Base-by-base conservation (phyloP, 2,113 vertebrate genomes). In the Elgaria multicarinata region DNA sequence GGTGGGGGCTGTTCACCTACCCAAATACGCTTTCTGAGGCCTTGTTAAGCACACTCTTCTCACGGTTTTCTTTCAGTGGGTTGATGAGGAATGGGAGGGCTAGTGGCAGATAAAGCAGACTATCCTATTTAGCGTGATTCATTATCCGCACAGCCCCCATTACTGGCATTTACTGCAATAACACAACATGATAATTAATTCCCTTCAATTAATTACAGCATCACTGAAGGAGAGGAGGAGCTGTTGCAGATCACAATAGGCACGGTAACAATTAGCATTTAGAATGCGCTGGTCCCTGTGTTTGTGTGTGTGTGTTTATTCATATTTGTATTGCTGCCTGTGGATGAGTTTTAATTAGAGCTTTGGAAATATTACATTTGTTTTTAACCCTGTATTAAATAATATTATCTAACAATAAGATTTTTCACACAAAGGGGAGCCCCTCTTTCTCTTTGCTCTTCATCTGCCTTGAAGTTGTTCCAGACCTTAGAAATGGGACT, bases 171-270 rank as follows among this genome's bases (percentile, higher is more conserved):
- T 88, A 36, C 36, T 71, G 89, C 86, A 90, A 82, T 58, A 89
- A 90, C 18, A 33, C 33, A 69, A 92, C n/a, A 71, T n/a, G 2
- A 22, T 79, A 92, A 89, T 88, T 86, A 94, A 92, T 85, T 83
- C 53, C 91, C 16, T 81, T 87, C 71, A 87, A 87, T 91, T 91
- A 90, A 93, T 93, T 93, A 64, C 82, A 71, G 36, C 83, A 66
- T 79, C 82, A 90, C 74, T 85, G 67, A 81, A 62, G 13, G 28
- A 80, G 89, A 55, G 81, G 39, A 89, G 18, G 33, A 77, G 62
- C 4, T 76, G 18, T 12, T 84, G 50, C 62, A 64, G 55, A 88
- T 64, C 22, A 78, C 71, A 89, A 83, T 8, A 76, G 39, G 33
- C 72, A 33, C 0, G 50, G 72, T 89, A 92, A 46, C 44, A 79